These are phyloP conservation scores for Rhipidura dahli DNA, from an alignment of 2,113 vertebrate genomes.

Conservation along the genomic window DNA sequence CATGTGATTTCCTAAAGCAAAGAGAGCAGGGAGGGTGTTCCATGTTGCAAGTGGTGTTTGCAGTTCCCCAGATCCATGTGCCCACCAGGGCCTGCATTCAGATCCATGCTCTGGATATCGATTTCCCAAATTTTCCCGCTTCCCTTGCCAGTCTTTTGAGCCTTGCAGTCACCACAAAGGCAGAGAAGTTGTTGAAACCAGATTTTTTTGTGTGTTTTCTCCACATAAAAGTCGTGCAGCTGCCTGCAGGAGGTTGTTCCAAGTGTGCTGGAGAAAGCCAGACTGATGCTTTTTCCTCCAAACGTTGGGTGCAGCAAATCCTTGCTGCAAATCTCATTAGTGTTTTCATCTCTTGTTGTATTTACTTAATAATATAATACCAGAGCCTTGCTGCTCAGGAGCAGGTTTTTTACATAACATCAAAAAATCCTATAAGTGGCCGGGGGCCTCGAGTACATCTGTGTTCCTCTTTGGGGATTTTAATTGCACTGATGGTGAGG, in stretches of 20 bases:
- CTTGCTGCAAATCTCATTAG: neutral
- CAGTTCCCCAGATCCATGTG: neutral
- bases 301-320: neutral
- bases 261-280: neutral
- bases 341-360: conserved; percentile 46
- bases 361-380: conserved; percentile 52
- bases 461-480: conserved; percentile 35
- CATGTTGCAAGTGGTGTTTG: neutral
- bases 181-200: neutral
- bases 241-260: neutral
- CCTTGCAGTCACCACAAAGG: neutral
- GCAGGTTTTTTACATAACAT: conserved; percentile 39
- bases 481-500: conserved; percentile 36
- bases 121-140: neutral
- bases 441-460: conserved; percentile 23
- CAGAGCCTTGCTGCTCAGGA: conserved; percentile 14
- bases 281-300: neutral
- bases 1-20: neutral
- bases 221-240: neutral
- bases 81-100: neutral
- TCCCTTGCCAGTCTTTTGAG: neutral
- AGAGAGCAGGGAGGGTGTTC: neutral
- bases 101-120: neutral
- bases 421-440: conserved; percentile 35
- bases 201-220: neutral